Percentiles rank a stretch among this genome's conserved stretches.
Conservation (phyloP, 2,797 vertebrate species). For the Benthosema pterotum region DNA sequence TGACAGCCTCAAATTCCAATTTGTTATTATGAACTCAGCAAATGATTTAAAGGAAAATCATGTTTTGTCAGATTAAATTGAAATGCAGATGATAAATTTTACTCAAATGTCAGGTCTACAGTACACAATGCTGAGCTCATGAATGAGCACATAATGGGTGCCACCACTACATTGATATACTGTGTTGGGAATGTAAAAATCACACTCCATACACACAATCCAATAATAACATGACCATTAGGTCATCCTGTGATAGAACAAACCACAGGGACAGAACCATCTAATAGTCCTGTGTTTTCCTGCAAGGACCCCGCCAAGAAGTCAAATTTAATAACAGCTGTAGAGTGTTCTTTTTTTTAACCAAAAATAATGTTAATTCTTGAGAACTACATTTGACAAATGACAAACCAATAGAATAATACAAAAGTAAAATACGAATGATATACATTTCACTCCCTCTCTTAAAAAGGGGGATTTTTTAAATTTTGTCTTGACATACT, state of each 20-base stretch:
- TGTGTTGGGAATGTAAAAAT: conserved; percentile 22
- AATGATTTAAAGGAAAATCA: no score
- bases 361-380: neutral
- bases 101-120: neutral
- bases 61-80: no score
- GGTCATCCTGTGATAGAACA: conserved; percentile 23
- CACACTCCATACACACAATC: conserved; percentile 17
- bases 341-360: neutral
- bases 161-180: conserved; percentile 6
- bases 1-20: no score
- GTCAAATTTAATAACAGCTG: neutral
- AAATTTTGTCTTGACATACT: no score
- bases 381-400: neutral
- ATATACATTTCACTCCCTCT: no score
- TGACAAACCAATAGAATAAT: no score
- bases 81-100: neutral
- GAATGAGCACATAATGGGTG: conserved; percentile 1
- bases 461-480: no score
- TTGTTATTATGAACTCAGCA: neutral
- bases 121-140: conserved; percentile 1
- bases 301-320: no score
- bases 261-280: conserved; percentile 1
- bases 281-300: no score
- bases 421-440: neutral
- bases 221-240: conserved; percentile 39